These are phyloP conservation scores for Callospermophilus lateralis DNA, from an alignment of 2,113 vertebrate genomes.

Conservation along the genomic window DNA sequence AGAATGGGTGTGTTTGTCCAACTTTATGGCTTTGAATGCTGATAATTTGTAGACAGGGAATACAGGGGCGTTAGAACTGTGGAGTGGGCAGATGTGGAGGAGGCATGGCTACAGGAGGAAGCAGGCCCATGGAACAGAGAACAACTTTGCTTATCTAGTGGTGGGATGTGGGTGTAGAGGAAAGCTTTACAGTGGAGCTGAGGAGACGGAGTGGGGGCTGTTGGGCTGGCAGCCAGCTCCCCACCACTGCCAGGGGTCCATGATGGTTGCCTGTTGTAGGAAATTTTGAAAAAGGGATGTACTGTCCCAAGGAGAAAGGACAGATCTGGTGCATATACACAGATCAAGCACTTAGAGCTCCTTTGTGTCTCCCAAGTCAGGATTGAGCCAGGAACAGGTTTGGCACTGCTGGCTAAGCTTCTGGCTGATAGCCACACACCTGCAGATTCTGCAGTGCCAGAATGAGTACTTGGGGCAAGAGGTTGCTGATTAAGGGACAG, in stretches of 20 bases:
- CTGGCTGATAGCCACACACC: slow-evolving; percentile 87
- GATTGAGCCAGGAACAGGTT: slow-evolving; percentile 18
- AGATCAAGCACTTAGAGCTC: slow-evolving; percentile 13
- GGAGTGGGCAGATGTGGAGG: slow-evolving; percentile 88
- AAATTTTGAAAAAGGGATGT: slow-evolving; percentile 35
- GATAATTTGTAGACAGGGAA: slow-evolving; percentile 87
- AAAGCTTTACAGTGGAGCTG: slow-evolving; percentile 84
- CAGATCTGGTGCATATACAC: slow-evolving; percentile 9
- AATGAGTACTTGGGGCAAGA: slow-evolving; percentile 81
- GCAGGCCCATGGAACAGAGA: slow-evolving; percentile 87
- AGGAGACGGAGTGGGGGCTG: slow-evolving; percentile 86
- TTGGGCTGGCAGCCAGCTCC: slow-evolving; percentile 83
- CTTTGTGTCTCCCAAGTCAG: slow-evolving; percentile 45
- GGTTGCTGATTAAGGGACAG: slow-evolving; percentile 78
- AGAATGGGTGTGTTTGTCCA: slow-evolving; percentile 88
- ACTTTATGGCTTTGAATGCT: slow-evolving; percentile 84
- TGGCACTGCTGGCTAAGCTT: slow-evolving; percentile 57
- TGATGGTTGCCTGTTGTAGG: slow-evolving; percentile 29
- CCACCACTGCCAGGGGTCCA: slow-evolving; percentile 74
- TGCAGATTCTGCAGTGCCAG: slow-evolving; percentile 83
- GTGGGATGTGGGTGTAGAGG: slow-evolving; percentile 85
- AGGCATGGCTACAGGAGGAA: slow-evolving; percentile 86
- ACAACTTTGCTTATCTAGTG: slow-evolving; percentile 89
- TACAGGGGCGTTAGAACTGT: slow-evolving; percentile 85
- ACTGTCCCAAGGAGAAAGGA: slow-evolving; percentile 48